Evolutionary conservation across 2,797 vertebrate genomes (phyloP), one percentile per base, ranked within the genome.

Genomic region (Pampus argenteus): DNA sequence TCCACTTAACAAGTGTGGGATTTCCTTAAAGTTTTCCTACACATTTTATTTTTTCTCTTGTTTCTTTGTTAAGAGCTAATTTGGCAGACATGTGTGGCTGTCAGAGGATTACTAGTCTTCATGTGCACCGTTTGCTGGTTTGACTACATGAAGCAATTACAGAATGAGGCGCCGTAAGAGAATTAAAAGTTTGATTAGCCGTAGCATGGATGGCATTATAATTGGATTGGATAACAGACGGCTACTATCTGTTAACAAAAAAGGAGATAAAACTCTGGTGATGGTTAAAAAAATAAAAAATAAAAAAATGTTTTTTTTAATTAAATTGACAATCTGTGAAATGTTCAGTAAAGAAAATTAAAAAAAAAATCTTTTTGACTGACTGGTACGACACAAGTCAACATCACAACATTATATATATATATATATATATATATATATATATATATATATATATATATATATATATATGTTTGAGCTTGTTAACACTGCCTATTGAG

Each of bases 111-210:
- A 82, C 69, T 44, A 63, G 71, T 86, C 47, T 54, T 62, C 58
- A 81, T 81, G 56, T 40, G 56, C 60, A 40, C 69, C 51, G 66
- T 78, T 82, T 85, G 79, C 81, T 82, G 74, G 81, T 79, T 86
- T 85, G 83, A 70, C 79, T 71, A 48, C 59, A 71, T 84, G 89
- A 89, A 87, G 82, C 81, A 76, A 87, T 88, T 86, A 88, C 47
- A 69, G 76, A 85, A 82, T 51, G 78, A 86, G 74, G 60, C 65
- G 71, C 76, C 83, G 54, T 81, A 34, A 74, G 79, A 86, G 78
- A 90, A 88, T 90, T 85, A 83, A 73, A 75, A 73, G 74, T 87
- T 82, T 86, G 74, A 80, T 88, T 88, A 81, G 76, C 86, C 22
- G 48, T 49, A 55, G 74, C 61, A 64, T 55, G 73, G 82, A 65